Conservation (phyloP, 2,888 invertebrate genomes). For the Tipula unca region DNA sequence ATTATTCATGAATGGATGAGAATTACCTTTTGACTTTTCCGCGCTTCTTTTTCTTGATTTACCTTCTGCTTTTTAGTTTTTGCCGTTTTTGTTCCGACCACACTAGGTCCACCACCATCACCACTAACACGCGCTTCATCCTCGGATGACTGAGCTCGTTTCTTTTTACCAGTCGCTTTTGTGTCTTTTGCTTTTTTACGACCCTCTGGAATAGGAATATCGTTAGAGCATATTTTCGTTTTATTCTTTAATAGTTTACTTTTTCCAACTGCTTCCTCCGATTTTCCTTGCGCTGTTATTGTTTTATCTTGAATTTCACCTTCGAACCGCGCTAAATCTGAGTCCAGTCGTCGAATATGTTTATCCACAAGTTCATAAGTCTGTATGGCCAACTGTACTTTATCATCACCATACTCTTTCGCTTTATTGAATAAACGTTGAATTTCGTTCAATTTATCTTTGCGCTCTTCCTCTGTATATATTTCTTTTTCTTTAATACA, state of each 20-base stretch:
- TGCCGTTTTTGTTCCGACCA: conserved; percentile 33
- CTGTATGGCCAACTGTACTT: conserved; percentile 94
- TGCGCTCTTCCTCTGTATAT: conserved; percentile 58
- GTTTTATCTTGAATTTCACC: conserved; percentile 95
- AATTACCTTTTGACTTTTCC: conserved; percentile 43
- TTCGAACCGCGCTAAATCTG: conserved; percentile 93
- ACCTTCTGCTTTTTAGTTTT: conserved; percentile 45
- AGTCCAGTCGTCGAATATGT: conserved; percentile 90
- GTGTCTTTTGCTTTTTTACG: conserved; percentile 63
- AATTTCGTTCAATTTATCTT: conserved; percentile 75
- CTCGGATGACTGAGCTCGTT: conserved; percentile 40
- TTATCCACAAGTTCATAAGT: conserved; percentile 98
- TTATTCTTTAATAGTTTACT: conserved; percentile 41
- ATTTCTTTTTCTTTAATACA: conserved; percentile 32
- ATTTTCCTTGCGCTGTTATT: conserved; percentile 61
- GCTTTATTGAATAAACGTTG: conserved; percentile 87
- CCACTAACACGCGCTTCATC: conserved; percentile 34
- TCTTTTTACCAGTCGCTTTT: conserved; percentile 49
- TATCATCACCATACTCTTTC: conserved; percentile 93
- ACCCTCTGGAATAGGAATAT: conserved; percentile 45
- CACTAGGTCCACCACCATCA: conserved; percentile 30
- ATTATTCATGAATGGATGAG: conserved; percentile 22
- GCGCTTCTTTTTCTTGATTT: conserved; percentile 45
- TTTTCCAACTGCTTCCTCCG: conserved; percentile 53
- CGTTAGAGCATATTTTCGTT: not conserved